These are phyloP conservation scores for Luehdorfia chinensis DNA, from an alignment of 1,140 invertebrate genomes.

Conservation along the genomic window DNA sequence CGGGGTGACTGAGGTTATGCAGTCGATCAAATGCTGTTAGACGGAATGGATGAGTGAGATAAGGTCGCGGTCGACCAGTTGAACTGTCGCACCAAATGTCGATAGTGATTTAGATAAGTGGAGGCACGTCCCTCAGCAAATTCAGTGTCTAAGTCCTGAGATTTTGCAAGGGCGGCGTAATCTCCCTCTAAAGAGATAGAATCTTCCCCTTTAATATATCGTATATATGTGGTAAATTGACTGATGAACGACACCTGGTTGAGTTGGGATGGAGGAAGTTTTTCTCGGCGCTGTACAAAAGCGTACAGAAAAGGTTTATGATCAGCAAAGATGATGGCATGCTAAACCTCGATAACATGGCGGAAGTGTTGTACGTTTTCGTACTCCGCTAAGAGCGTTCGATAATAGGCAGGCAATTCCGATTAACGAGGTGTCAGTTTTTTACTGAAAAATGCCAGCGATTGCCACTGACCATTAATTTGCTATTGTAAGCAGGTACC, in stretches of 20 bases:
- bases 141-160: no score
- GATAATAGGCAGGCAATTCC: constrained; percentile 36
- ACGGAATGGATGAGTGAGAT: no score
- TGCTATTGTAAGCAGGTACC: background rate
- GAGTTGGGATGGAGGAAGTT: background rate
- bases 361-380: constrained; percentile 58
- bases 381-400: constrained; percentile 72
- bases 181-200: no score
- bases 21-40: no score
- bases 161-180: no score
- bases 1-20: no score
- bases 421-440: constrained; percentile 20
- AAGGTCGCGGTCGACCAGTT: no score
- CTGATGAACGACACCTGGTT: background rate
- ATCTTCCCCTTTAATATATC: no score
- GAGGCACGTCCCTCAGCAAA: no score
- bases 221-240: background rate
- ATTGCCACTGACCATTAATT: background rate
- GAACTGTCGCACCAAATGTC: no score
- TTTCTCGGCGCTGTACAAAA: constrained; percentile 29
- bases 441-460: background rate
- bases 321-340: constrained; percentile 58
- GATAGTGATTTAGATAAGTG: no score
- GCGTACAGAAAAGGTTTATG: constrained; percentile 61
- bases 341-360: constrained; percentile 45